Evolutionary conservation across 2,113 vertebrate species (phyloP).

Genomic region (Noturus placidus): DNA sequence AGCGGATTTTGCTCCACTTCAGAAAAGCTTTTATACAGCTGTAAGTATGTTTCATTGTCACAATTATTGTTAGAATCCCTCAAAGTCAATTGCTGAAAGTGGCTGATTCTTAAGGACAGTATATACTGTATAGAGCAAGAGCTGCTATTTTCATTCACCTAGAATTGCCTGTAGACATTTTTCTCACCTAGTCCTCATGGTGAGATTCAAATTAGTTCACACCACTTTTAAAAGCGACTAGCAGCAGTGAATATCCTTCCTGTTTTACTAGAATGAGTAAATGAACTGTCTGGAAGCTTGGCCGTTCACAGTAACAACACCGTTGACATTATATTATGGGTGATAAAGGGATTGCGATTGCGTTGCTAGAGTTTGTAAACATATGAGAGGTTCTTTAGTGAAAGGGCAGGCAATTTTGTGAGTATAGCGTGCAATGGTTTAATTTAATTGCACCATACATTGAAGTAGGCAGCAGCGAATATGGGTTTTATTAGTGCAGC

Average conservation of each 20-base stretch:
- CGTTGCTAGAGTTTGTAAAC: neutral
- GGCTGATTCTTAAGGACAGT: neutral
- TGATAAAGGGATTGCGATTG: constrained; percentile 2
- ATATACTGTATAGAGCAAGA: neutral
- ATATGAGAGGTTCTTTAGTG: neutral
- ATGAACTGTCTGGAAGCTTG: neutral
- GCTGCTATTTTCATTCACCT: neutral
- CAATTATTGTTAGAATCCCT: neutral
- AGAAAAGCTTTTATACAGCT: neutral
- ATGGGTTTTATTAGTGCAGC: constrained; percentile 6
- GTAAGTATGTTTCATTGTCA: neutral
- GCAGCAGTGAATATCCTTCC: neutral
- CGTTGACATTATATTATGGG: neutral
- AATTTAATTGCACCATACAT: neutral
- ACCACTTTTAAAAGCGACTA: neutral
- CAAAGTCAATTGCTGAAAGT: neutral
- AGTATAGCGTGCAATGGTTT: neutral
- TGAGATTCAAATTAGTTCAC: neutral
- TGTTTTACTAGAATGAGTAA: neutral
- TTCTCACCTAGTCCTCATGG: neutral
- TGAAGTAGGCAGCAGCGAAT: neutral
- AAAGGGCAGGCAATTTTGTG: neutral
- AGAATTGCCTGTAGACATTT: neutral
- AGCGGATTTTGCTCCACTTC: neutral
- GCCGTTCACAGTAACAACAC: neutral